These are phyloP conservation scores for Enteromius unitaeniatus DNA, from an alignment of 2,797 vertebrate genomes.

Conservation along the genomic window DNA sequence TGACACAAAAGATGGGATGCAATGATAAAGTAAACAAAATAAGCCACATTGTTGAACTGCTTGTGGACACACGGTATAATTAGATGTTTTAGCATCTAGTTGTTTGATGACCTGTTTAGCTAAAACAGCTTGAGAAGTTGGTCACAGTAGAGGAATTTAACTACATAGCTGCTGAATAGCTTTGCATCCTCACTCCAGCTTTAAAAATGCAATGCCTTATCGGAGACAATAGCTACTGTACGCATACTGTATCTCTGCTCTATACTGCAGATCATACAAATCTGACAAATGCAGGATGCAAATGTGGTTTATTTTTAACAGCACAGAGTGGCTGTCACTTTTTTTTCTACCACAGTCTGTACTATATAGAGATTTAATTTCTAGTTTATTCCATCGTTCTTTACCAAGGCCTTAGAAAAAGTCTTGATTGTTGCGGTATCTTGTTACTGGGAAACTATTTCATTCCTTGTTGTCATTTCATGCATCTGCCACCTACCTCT, in stretches of 20 bases:
- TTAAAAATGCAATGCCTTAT: not conserved
- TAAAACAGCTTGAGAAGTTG: constrained; percentile 4
- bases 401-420: constrained; percentile 9
- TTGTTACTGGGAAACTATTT: constrained; percentile 8
- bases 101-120: constrained; percentile 20
- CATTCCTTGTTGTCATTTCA: constrained; percentile 28
- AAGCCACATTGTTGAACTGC: constrained; percentile 32
- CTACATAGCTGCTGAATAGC: not conserved
- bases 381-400: not conserved
- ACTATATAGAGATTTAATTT: constrained; percentile 9
- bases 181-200: not conserved
- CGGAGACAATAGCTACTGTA: not conserved
- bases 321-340: not conserved
- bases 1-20: not conserved
- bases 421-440: not conserved
- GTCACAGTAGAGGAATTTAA: constrained; percentile 25
- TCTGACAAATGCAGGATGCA: not conserved
- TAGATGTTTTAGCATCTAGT: constrained; percentile 29
- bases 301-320: constrained; percentile 28
- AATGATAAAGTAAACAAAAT: constrained; percentile 36
- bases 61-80: constrained; percentile 34
- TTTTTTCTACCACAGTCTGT: not conserved
- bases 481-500: constrained; percentile 41
- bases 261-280: constrained; percentile 2
- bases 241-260: not conserved